Percentiles rank a stretch among this genome's conserved stretches.
phyloP scores from a whole-genome alignment of 2,888 invertebrate genomes.

The Zygogramma bicolorata region DNA sequence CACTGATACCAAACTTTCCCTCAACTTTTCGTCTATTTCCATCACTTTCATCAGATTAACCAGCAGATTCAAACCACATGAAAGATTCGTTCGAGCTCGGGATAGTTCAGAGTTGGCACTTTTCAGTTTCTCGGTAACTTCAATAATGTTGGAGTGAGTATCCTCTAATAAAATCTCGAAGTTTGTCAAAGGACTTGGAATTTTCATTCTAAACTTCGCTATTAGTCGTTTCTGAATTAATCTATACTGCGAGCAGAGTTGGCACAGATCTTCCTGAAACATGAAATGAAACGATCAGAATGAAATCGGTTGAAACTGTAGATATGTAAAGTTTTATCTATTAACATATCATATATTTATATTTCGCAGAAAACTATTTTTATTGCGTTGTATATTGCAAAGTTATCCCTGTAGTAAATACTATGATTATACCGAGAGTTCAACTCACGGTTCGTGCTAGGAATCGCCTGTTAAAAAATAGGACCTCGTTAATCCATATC shows the following conservation, averaged over 20 bases:
- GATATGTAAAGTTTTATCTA: neutral
- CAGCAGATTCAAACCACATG: constrained; percentile 58
- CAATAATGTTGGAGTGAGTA: constrained; percentile 74
- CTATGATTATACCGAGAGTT: too few species aligned
- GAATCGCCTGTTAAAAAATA: too few species aligned
- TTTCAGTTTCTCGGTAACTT: constrained; percentile 68
- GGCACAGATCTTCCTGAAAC: constrained; percentile 68
- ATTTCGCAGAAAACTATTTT: too few species aligned
- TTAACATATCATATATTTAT: neutral
- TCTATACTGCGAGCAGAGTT: constrained; percentile 80
- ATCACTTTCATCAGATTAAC: constrained; percentile 57
- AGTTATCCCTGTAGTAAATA: too few species aligned
- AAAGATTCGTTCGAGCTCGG: constrained; percentile 57
- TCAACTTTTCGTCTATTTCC: constrained; percentile 54
- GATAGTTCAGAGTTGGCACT: constrained; percentile 53
- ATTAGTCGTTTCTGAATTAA: constrained; percentile 82
- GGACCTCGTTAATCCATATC: too few species aligned
- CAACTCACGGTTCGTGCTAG: too few species aligned
- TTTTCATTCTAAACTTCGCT: constrained; percentile 83
- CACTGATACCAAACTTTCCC: constrained; percentile 54
- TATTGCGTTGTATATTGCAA: too few species aligned
- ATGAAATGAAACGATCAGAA: too few species aligned
- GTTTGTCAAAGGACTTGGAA: constrained; percentile 78
- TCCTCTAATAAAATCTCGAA: constrained; percentile 80
- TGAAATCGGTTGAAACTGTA: too few species aligned